phyloP scores from a whole-genome alignment of 1,140 invertebrate species.

The Drosophila sp. region DNA sequence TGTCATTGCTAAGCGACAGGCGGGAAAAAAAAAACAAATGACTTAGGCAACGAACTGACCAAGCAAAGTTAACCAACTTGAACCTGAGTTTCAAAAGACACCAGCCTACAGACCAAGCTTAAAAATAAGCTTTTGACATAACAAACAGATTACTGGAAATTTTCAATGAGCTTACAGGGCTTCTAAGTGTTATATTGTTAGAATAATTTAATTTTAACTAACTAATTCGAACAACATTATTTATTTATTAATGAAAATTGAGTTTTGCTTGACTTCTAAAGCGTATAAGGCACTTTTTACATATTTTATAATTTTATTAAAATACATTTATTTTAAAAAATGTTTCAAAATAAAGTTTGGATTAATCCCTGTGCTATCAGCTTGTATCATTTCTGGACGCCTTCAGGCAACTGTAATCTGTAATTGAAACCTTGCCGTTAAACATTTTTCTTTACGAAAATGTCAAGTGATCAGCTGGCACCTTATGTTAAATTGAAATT shows the following conservation, averaged over 20 bases:
- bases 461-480: constrained; percentile 50
- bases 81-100: neutral
- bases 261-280: too few species aligned
- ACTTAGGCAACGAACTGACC: constrained; percentile 50
- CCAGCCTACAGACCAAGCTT: neutral
- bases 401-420: constrained; percentile 9
- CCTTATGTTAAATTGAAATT: constrained; percentile 57
- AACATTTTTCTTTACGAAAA: constrained; percentile 26
- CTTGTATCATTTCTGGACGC: constrained; percentile 7
- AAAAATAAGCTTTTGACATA: neutral
- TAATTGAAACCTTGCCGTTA: constrained; percentile 33
- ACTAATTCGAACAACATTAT: too few species aligned
- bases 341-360: neutral
- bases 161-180: neutral
- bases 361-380: neutral
- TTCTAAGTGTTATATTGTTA: neutral
- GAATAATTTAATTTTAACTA: too few species aligned
- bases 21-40: constrained; percentile 22
- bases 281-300: too few species aligned
- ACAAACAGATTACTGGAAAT: neutral
- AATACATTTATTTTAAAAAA: too few species aligned
- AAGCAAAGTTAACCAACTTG: constrained; percentile 5
- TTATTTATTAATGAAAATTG: too few species aligned
- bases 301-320: too few species aligned
- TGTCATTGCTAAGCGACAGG: constrained; percentile 58